phyloP scores from a whole-genome alignment of 2,888 invertebrate species.

The Bombyx huttoni region DNA sequence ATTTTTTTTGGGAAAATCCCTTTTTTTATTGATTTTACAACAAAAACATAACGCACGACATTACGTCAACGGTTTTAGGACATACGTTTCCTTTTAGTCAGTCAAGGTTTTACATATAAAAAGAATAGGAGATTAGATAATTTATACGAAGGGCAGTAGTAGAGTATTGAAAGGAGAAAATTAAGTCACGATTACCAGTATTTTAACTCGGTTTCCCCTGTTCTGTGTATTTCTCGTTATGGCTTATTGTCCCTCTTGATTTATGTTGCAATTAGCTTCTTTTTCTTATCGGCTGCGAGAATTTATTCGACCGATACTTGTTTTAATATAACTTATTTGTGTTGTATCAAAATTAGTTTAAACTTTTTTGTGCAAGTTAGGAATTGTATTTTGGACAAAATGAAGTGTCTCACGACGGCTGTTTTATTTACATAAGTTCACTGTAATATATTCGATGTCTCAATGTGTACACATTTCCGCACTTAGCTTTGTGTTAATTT shows the following conservation, averaged over 20 bases:
- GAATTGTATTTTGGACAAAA: not conserved
- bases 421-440: slow-evolving; percentile 31
- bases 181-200: slow-evolving; percentile 35
- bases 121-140: slow-evolving; percentile 29
- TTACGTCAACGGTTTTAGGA: too few relatives aligned
- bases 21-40: too few relatives aligned
- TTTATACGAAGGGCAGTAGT: slow-evolving; percentile 24
- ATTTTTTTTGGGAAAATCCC: too few relatives aligned
- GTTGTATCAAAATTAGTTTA: too few relatives aligned
- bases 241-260: slow-evolving; percentile 21
- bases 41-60: too few relatives aligned
- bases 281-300: slow-evolving; percentile 1
- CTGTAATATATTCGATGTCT: slow-evolving; percentile 23
- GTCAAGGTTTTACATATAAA: slow-evolving; percentile 1
- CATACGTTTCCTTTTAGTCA: too few relatives aligned
- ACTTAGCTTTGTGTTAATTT: slow-evolving; percentile 64
- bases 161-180: slow-evolving; percentile 28
- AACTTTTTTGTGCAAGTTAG: not conserved
- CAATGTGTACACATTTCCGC: slow-evolving; percentile 62
- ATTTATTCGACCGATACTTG: not conserved
- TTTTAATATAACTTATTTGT: not conserved
- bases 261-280: slow-evolving; percentile 10
- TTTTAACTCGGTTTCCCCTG: slow-evolving; percentile 18
- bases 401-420: not conserved
- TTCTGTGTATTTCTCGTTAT: slow-evolving; percentile 22